Evolutionary conservation across 2,888 invertebrate species (phyloP).

Genomic region (Nebria brevicollis): DNA sequence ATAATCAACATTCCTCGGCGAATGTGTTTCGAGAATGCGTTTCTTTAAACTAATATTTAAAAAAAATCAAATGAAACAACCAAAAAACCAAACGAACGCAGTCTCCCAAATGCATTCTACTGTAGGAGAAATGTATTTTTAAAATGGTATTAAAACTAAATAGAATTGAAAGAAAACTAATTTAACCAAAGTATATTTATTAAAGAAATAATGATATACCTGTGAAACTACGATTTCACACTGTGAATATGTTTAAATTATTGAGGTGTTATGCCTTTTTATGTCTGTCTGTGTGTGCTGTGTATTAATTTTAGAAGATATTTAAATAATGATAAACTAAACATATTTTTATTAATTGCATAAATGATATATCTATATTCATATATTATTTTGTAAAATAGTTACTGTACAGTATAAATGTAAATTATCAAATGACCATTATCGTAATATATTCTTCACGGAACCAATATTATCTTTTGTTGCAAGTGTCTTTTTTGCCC

Average conservation of each 20-base stretch:
- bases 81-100: neutral
- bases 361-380: constrained; percentile 45
- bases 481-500: too few relatives aligned
- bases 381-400: constrained; percentile 52
- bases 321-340: constrained; percentile 48
- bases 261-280: constrained; percentile 35
- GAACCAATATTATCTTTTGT: constrained; percentile 17
- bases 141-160: constrained; percentile 56
- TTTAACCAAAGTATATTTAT: constrained; percentile 55
- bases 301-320: constrained; percentile 50
- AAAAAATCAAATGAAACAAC: neutral
- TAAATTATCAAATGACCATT: constrained; percentile 48
- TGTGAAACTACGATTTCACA: constrained; percentile 16
- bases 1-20: neutral
- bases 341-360: constrained; percentile 51
- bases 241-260: constrained; percentile 49
- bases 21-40: constrained; percentile 15
- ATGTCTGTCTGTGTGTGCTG: constrained; percentile 48
- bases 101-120: neutral
- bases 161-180: constrained; percentile 55
- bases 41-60: neutral
- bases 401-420: constrained; percentile 54
- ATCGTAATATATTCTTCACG: constrained; percentile 47
- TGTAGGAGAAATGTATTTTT: constrained; percentile 54
- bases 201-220: constrained; percentile 34